phyloP scores from a whole-genome alignment of 2,113 vertebrate species.

The Muntiacus reevesi region DNA sequence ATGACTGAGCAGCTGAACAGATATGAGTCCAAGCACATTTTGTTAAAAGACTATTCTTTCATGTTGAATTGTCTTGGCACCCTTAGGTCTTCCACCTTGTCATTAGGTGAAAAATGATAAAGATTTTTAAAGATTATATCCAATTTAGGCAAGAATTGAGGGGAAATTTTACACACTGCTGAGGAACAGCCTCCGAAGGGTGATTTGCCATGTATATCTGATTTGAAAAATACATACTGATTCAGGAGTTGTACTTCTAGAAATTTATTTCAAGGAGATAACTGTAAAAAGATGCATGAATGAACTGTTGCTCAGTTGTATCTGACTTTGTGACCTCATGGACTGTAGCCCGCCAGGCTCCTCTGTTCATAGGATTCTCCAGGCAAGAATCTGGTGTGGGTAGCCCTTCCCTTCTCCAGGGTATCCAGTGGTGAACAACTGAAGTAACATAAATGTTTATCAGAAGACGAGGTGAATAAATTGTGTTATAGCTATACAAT shows the following conservation, averaged over 20 bases:
- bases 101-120: background rate
- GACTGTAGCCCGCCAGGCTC: background rate
- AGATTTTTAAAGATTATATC: background rate
- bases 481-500: background rate
- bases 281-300: background rate
- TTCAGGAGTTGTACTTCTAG: constrained; percentile 8
- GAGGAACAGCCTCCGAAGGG: background rate
- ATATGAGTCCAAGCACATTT: background rate
- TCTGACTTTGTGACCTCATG: background rate
- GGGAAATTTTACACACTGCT: background rate
- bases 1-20: background rate
- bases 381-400: background rate
- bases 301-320: background rate
- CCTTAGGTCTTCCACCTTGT: background rate
- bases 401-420: background rate
- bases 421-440: background rate
- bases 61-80: background rate
- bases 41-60: background rate
- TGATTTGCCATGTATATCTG: background rate
- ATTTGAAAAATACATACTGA: background rate
- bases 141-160: background rate
- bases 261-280: background rate
- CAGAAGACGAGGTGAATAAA: background rate
- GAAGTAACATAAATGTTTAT: constrained; percentile 12
- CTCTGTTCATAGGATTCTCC: background rate